Percentiles rank a stretch among this genome's conserved stretches.
These are phyloP conservation scores for Platyrinchus mystaceus DNA, from an alignment of 2,797 vertebrate species.

Conservation along the genomic window DNA sequence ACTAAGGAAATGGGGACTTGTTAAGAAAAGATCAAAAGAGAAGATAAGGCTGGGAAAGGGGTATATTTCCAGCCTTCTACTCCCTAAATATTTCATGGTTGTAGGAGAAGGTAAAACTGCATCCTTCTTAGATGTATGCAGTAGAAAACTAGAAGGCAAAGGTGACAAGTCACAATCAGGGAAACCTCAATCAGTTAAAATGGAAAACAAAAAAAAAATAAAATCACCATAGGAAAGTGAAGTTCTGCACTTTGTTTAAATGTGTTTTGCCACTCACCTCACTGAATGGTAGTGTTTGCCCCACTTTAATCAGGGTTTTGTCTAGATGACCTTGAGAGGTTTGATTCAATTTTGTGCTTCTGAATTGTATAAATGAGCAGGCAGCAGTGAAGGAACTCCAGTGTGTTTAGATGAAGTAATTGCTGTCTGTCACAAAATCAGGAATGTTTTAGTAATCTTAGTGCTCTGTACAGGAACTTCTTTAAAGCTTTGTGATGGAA, in stretches of 20 bases:
- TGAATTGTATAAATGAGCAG: not conserved
- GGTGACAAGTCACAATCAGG: not conserved
- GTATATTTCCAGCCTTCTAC: not conserved
- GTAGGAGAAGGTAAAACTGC: not conserved
- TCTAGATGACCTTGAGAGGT: not conserved
- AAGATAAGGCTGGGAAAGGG: accelerated
- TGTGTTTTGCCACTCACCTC: not conserved
- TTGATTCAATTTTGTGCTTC: not conserved
- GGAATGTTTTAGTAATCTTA: not conserved
- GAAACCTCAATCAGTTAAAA: not conserved
- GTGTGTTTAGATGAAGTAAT: not conserved
- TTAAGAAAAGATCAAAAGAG: not conserved
- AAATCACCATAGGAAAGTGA: not conserved
- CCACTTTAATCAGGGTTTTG: not conserved
- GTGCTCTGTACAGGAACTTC: not conserved
- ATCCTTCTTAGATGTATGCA: not conserved
- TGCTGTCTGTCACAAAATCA: not conserved
- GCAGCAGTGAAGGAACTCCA: not conserved
- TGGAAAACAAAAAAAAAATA: not conserved
- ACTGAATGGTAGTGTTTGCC: not conserved
- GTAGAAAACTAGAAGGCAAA: not conserved
- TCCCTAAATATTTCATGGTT: not conserved
- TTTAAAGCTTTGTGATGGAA: not conserved
- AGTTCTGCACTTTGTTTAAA: not conserved
- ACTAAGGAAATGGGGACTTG: not conserved